Evolutionary conservation across 2,113 vertebrate genomes (phyloP), one percentile per base, ranked within the genome.

Genomic region (Syngnathus typhle): DNA sequence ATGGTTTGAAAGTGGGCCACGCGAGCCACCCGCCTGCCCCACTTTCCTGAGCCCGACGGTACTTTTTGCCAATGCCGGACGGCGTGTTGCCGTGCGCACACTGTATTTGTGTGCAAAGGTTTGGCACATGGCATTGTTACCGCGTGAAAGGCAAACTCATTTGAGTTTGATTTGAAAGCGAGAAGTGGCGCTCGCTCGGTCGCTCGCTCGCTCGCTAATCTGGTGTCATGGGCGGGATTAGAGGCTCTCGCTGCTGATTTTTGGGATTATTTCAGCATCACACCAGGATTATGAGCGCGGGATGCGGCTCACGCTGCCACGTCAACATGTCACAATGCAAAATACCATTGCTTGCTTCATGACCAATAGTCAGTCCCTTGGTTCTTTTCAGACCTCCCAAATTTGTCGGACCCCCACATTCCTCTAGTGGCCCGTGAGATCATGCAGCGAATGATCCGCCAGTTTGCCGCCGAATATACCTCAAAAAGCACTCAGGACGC

Each of bases 381-480:
- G 27, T 15, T 13, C 63, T 52, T 63, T 69, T 19, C 62, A 98
- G 96, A 97, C 89, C 93, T 95, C 91, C 94, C 94, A 84, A 91
- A 93, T 94, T 94, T 96, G 92, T 95, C 93, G 77, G 94, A 96
- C 93, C 94, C 95, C 74, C 94, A 93, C 93, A 97, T 96, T 92
- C 94, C 96, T 93, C 90, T 98, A 94, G 95, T 98, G 94, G 95
- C 96, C 93, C 94, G 94, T 89, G 94, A 98, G 94, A 98, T 99
- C 92, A 98, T 98, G 95, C 96, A 99, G 95, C 94, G 93, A 95
- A 99, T 98, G 96, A 98, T 98, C 92, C 94, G 94, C 90, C 95
- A 98, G 93, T 97, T 98, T 92, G 95, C 96, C 93, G 94, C 93
- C 88, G 95, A 99, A 99, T 99, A 98, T 98, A 98, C 97, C 96